These are phyloP conservation scores for Rhingia campestris DNA, from an alignment of 2,888 invertebrate genomes.

Conservation along the genomic window DNA sequence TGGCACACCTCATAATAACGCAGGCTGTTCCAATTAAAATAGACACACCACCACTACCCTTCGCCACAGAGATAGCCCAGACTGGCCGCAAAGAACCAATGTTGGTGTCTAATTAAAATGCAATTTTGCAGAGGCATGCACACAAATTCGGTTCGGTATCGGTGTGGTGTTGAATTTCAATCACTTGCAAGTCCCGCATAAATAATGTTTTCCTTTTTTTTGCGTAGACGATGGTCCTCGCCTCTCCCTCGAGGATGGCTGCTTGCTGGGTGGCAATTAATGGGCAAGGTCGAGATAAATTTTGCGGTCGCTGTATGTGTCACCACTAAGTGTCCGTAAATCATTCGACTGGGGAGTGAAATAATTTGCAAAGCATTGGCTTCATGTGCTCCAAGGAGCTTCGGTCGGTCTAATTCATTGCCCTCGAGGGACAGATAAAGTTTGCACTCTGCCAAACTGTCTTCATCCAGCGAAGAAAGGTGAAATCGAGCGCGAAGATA, in stretches of 20 bases:
- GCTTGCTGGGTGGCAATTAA: slow-evolving; percentile 15
- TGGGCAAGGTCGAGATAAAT: slow-evolving; percentile 37
- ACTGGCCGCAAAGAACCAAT: background rate
- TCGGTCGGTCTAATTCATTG: background rate
- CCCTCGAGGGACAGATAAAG: slow-evolving; percentile 19
- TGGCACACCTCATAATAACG: slow-evolving; percentile 6
- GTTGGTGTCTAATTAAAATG: slow-evolving; percentile 35
- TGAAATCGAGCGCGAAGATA: slow-evolving; percentile 30
- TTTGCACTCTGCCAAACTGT: slow-evolving; percentile 3
- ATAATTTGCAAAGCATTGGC: background rate
- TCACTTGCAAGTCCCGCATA: slow-evolving; percentile 16
- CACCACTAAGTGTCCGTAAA: slow-evolving; percentile 22
- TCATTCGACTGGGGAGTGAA: slow-evolving; percentile 10
- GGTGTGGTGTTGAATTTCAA: slow-evolving; percentile 26
- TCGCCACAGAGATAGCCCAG: background rate
- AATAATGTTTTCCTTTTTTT: slow-evolving; percentile 14
- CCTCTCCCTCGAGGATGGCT: background rate
- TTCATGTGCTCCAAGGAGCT: background rate
- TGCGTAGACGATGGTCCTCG: background rate
- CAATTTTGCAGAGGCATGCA: slow-evolving; percentile 38
- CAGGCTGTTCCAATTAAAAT: slow-evolving; percentile 17
- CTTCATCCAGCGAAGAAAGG: background rate
- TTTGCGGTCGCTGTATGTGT: slow-evolving; percentile 15
- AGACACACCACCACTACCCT: slow-evolving; percentile 8
- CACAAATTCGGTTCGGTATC: slow-evolving; percentile 14